Evolutionary conservation across 2,113 vertebrate genomes (phyloP).

Genomic region (Eudyptes chrysolophus): DNA sequence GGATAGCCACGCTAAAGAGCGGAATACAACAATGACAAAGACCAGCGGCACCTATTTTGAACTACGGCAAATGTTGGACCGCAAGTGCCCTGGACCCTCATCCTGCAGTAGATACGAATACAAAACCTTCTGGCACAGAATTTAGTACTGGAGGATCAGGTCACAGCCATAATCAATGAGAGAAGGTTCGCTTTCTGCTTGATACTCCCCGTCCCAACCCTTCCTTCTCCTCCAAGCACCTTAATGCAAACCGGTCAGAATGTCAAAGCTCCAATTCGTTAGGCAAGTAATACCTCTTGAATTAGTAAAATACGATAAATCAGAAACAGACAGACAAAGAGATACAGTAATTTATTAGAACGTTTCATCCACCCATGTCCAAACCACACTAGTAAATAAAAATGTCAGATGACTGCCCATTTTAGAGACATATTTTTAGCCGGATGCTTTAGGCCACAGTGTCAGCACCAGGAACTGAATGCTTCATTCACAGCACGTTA

Average conservation of each 20-base stretch:
- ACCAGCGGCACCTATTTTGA: background rate
- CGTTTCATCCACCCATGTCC: background rate
- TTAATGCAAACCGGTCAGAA: background rate
- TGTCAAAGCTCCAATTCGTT: background rate
- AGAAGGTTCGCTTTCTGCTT: background rate
- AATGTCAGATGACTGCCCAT: background rate
- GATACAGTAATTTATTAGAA: conserved; percentile 22
- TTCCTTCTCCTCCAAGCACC: background rate
- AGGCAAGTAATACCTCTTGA: background rate
- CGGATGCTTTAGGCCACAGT: background rate
- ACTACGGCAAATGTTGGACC: background rate
- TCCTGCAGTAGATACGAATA: background rate
- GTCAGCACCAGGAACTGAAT: conserved; percentile 1
- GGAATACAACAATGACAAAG: background rate
- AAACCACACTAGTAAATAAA: conserved; percentile 34
- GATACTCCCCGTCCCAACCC: background rate
- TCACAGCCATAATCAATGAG: background rate
- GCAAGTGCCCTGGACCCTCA: background rate
- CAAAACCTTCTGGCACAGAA: background rate
- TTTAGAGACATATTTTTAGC: conserved; percentile 48
- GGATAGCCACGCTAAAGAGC: background rate
- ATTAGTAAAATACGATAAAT: background rate
- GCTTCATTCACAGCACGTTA: conserved; percentile 6
- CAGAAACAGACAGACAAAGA: background rate
- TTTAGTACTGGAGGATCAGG: background rate